A percentile compares a stretch with the other conserved stretches of the same genome.
Conservation (phyloP, 2,797 vertebrate species). For the Periparus ater region DNA sequence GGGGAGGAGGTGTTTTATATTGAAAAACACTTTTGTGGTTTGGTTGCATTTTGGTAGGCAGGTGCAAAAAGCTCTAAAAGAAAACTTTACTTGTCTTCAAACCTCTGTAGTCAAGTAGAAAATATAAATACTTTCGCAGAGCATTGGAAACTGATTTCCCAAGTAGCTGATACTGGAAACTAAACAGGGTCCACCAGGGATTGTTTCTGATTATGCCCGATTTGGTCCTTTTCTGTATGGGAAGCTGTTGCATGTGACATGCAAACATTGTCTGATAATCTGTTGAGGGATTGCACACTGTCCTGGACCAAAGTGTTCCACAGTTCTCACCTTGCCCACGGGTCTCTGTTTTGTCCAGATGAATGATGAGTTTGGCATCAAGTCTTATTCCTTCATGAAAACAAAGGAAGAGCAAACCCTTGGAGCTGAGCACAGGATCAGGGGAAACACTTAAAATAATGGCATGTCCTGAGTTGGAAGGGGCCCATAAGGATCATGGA, state of each 20-base stretch:
- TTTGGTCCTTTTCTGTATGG: background rate
- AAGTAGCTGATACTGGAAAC: background rate
- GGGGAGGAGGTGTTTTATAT: background rate
- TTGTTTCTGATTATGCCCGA: background rate
- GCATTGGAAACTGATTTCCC: background rate
- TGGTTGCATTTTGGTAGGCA: background rate
- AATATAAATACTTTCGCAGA: background rate
- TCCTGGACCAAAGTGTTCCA: background rate
- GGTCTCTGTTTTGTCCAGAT: background rate
- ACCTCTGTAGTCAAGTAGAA: background rate
- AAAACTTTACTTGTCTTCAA: background rate
- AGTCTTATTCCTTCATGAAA: background rate
- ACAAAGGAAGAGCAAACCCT: background rate
- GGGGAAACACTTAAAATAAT: background rate
- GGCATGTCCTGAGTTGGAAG: background rate
- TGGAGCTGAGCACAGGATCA: background rate
- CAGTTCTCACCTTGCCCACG: background rate
- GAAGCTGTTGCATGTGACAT: background rate
- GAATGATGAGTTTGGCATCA: background rate
- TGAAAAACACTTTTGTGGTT: background rate
- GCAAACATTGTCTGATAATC: background rate
- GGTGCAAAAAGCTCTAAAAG: background rate
- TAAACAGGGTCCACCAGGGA: background rate
- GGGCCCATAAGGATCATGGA: background rate
- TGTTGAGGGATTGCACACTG: fast-evolving